phyloP scores from a whole-genome alignment of 2,888 invertebrate species.

The Eupithecia dodoneata region DNA sequence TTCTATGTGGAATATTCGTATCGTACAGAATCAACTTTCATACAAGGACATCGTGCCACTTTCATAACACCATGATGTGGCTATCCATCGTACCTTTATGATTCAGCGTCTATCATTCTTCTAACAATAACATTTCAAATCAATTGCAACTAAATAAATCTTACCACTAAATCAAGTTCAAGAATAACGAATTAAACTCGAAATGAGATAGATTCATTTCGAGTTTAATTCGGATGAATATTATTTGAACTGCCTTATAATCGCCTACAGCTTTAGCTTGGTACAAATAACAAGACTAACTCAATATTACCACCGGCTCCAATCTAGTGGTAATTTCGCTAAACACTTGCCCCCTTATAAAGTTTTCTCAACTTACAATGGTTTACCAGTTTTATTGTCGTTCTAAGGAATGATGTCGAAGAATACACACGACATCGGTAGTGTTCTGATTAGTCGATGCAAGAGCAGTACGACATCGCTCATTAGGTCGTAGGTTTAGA shows the following conservation, averaged over 20 bases:
- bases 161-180: neutral
- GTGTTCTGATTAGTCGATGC: no score
- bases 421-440: neutral
- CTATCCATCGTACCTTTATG: neutral
- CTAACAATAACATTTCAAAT: neutral
- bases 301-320: neutral
- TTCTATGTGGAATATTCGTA: neutral
- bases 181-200: neutral
- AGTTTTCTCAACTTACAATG: neutral
- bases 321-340: neutral
- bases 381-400: neutral
- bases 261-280: neutral
- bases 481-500: no score
- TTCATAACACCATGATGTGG: neutral
- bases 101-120: neutral
- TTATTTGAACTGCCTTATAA: neutral
- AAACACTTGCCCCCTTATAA: neutral
- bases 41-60: neutral
- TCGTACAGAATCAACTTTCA: neutral
- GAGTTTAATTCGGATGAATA: neutral
- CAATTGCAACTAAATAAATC: neutral
- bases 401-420: neutral
- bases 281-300: constrained; percentile 3
- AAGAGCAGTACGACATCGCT: no score
- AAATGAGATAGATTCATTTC: neutral